These are phyloP conservation scores for Aculops lycopersici DNA, from an alignment of 1,140 invertebrate species.

Conservation along the genomic window DNA sequence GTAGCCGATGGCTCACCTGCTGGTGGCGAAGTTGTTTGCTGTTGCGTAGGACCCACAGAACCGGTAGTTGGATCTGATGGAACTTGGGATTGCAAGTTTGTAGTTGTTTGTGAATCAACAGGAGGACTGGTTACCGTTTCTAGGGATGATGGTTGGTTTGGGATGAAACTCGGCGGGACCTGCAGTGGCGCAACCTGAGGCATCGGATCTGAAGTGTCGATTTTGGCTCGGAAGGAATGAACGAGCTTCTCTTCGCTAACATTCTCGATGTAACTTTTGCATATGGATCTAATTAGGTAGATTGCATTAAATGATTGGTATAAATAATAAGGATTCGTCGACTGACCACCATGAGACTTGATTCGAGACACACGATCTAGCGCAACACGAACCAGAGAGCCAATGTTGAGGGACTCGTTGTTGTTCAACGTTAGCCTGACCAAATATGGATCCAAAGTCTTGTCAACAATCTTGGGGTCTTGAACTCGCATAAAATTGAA, in stretches of 20 bases:
- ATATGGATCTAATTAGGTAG: conserved; percentile 52
- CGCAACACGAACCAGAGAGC: conserved; percentile 48
- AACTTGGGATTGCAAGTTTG: neutral
- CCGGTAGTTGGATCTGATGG: no score
- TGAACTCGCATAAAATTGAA: conserved; percentile 31
- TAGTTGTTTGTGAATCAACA: neutral
- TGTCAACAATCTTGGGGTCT: conserved; percentile 5
- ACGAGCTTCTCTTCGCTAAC: conserved; percentile 21
- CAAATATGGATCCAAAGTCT: conserved; percentile 2
- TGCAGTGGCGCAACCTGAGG: neutral
- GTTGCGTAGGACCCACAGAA: no score
- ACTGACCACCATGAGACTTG: conserved; percentile 18
- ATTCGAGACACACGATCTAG: conserved; percentile 39
- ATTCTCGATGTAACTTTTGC: conserved; percentile 47
- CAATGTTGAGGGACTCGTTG: conserved; percentile 47
- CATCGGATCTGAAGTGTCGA: neutral
- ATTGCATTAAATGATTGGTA: conserved; percentile 83
- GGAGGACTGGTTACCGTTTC: neutral
- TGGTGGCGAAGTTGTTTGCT: neutral
- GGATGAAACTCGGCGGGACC: no score
- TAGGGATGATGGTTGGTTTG: neutral
- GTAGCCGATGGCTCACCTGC: no score
- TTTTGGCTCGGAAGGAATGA: conserved; percentile 17
- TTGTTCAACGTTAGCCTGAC: conserved; percentile 25
- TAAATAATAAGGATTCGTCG: conserved; percentile 6